Evolutionary conservation across 2,113 vertebrate genomes (phyloP), one percentile per base, ranked within the genome.

Genomic region (Mustela nigripes): DNA sequence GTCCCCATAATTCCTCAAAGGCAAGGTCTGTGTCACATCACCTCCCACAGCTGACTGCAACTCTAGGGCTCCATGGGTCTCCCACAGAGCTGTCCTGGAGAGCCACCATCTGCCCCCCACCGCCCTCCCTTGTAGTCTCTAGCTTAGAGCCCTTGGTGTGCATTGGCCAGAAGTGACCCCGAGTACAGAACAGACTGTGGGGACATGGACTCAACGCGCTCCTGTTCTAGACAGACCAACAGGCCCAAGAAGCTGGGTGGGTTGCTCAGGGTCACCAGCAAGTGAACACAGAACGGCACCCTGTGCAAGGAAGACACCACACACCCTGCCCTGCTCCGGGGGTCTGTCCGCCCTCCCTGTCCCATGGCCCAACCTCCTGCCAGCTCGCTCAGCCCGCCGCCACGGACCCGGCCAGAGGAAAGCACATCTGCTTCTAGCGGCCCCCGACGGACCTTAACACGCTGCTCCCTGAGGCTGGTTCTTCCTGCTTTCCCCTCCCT

Each of bases 381-480:
- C 71, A 12, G 12, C 42, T 67, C 28, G n/a, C 42, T 67, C 28
- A 39, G 50, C 45, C 4, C 1, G 0, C 8, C 4, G 15, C 62
- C 22, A 12, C n/a, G 48, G 26, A 15, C 10, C 24, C 26, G 53
- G 62, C 73, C 10, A 1, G 15, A 60, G 79, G 11, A n/a, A n/a
- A 53, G 93, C 18, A 24, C 53, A 16, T 14, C 26, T 5, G 3
- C 36, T 18, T 12, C 71, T 45, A 11, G 9, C 15, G 53, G 53
- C 12, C 19, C 26, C 26, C 0, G 0, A 5, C 5, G 19, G 33
- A 48, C 58, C 73, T 11, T 15, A 1, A 5, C 9, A 48, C 4
- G 2, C 26, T 60, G 45, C 80, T 74, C 26, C 65, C 62, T 22
- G 31, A 7, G n/a, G n/a, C 73, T 22, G 21, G 67, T 24, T 48